A percentile compares a stretch with the other conserved stretches of the same genome.
phyloP scores from a whole-genome alignment of 2,888 invertebrate species.

The Magallana nippona region DNA sequence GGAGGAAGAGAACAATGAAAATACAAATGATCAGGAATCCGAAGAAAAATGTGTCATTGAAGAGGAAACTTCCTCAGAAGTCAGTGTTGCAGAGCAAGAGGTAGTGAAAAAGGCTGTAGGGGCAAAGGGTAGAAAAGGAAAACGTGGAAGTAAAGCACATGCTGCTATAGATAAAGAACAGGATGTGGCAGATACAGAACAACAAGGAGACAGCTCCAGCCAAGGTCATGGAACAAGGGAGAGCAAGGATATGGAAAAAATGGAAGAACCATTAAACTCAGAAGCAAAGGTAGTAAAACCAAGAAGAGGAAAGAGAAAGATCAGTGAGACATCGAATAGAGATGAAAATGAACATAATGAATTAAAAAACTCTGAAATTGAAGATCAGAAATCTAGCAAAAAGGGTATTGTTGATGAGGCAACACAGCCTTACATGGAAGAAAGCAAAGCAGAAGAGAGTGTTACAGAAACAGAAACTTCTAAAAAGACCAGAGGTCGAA shows the following conservation, averaged over 20 bases:
- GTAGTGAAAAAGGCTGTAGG: neutral
- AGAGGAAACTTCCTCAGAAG: neutral
- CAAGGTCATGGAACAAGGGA: conserved; percentile 17
- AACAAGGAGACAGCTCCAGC: conserved; percentile 16
- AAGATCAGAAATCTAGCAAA: conserved; percentile 1
- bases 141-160: neutral
- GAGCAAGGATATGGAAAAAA: neutral
- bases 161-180: neutral
- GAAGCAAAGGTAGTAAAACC: neutral
- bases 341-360: neutral
- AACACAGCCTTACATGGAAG: conserved; percentile 16
- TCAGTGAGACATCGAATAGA: neutral
- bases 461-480: neutral
- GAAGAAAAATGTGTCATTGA: neutral
- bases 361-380: neutral
- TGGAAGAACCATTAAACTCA: neutral
- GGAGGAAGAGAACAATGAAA: neutral
- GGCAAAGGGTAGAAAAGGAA: conserved; percentile 11
- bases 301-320: conserved; percentile 9
- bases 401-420: neutral
- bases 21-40: conserved; percentile 11
- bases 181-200: neutral
- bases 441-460: neutral
- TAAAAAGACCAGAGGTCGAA: conserved; percentile 10
- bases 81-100: neutral